Percentiles rank a stretch among this genome's conserved stretches.
phyloP scores from a whole-genome alignment of 2,113 vertebrate species.

The Ursus arctos region DNA sequence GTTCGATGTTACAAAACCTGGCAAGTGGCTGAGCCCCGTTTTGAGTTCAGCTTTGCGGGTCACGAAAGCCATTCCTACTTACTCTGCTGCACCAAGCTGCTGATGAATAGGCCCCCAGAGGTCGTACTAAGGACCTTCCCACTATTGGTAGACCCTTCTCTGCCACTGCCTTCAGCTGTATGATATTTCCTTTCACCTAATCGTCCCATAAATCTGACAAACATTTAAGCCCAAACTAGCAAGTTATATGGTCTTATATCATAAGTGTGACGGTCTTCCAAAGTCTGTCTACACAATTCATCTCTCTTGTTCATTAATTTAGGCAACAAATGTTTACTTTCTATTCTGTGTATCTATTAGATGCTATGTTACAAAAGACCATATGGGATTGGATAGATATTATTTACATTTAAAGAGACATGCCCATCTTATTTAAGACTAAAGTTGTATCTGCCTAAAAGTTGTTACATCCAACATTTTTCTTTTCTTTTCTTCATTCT shows the following conservation, averaged over 20 bases:
- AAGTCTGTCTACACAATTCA: neutral
- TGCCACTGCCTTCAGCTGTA: neutral
- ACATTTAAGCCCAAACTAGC: neutral
- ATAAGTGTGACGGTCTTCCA: neutral
- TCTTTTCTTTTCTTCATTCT: conserved; percentile 28
- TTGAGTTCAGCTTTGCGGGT: neutral
- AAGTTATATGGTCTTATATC: neutral
- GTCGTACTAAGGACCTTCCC: neutral
- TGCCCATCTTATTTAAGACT: neutral
- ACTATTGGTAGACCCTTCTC: neutral
- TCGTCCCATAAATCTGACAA: neutral
- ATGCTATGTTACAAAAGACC: neutral
- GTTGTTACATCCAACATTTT: neutral
- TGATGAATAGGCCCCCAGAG: neutral
- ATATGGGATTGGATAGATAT: neutral
- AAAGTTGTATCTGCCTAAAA: conserved; percentile 44
- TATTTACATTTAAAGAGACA: conserved; percentile 40
- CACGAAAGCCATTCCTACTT: neutral
- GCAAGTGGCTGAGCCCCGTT: neutral
- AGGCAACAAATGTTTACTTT: neutral
- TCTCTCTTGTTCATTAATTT: neutral
- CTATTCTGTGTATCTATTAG: neutral
- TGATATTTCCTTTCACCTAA: neutral
- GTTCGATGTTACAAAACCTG: neutral
- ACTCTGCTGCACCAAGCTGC: too few species aligned